A percentile compares a stretch with the other conserved stretches of the same genome.
phyloP scores from a whole-genome alignment of 2,113 vertebrate genomes.

The Pachycephala philippinensis region DNA sequence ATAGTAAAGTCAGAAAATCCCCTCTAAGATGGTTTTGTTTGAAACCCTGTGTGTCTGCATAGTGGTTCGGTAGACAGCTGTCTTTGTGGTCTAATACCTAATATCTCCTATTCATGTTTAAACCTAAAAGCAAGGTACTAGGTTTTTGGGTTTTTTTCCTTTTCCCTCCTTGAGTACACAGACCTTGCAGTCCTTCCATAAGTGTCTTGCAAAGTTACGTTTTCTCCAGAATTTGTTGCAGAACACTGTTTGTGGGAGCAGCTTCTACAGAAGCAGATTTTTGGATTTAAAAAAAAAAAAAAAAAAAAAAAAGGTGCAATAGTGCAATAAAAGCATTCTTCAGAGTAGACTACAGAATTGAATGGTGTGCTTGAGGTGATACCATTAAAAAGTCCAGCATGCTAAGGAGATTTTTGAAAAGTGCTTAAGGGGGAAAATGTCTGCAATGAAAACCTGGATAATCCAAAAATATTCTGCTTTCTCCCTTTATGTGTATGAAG shows the following conservation, averaged over 20 bases:
- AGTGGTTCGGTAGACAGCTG: background rate
- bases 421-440: constrained; percentile 9
- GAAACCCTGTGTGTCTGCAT: background rate
- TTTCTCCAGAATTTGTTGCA: background rate
- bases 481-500: constrained; percentile 10
- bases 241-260: constrained; percentile 26
- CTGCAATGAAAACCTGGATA: constrained; percentile 37
- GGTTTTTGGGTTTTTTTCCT: fast-evolving
- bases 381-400: constrained; percentile 1
- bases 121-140: background rate
- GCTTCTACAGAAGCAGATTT: constrained; percentile 12
- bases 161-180: background rate
- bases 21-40: background rate
- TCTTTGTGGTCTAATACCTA: background rate
- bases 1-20: background rate
- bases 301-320: background rate
- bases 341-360: background rate
- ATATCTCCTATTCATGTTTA: background rate
- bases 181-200: fast-evolving
- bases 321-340: background rate
- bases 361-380: constrained; percentile 40
- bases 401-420: constrained; percentile 46
- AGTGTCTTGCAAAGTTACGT: background rate
- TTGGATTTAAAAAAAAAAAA: constrained; percentile 19
- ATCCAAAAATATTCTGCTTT: constrained; percentile 44